Percentiles rank a stretch among this genome's conserved stretches.
Conservation (phyloP, 1,140 invertebrate genomes). For the Ceratina japonica region DNA sequence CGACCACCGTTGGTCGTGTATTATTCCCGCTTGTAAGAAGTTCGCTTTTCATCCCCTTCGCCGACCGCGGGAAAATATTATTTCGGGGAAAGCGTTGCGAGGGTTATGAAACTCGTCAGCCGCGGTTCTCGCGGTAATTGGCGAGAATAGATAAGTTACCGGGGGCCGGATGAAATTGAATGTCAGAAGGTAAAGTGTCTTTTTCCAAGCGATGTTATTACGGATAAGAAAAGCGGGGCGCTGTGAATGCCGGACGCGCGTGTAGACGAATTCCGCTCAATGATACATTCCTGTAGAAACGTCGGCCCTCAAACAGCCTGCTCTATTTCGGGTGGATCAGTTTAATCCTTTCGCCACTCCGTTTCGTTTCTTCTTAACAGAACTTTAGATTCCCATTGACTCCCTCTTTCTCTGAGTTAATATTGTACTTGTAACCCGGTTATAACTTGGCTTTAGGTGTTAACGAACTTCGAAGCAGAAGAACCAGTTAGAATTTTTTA, state of each 20-base stretch:
- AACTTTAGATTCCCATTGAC: not conserved
- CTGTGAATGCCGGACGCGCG: not conserved
- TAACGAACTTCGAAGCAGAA: not conserved
- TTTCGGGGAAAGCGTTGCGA: not conserved
- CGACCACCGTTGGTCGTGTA: not conserved
- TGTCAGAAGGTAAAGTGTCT: constrained; percentile 23
- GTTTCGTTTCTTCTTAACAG: not conserved
- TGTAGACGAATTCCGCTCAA: constrained; percentile 7
- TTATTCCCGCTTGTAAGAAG: not conserved
- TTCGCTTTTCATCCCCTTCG: not conserved
- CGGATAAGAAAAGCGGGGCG: constrained; percentile 22
- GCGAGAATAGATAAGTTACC: not conserved
- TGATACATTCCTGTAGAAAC: not conserved
- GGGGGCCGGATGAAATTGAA: constrained; percentile 30
- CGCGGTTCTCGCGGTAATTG: constrained; percentile 15
- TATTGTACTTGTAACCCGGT: not conserved
- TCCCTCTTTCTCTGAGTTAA: not conserved
- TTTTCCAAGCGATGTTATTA: constrained; percentile 25
- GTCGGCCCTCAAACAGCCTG: not conserved
- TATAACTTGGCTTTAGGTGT: not conserved
- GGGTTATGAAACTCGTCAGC: not conserved
- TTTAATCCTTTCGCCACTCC: not conserved
- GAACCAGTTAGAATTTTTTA: no score
- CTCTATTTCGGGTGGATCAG: not conserved
- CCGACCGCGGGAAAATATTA: constrained; percentile 21